phyloP scores from a whole-genome alignment of 2,113 vertebrate species.

The Euleptes europaea region DNA sequence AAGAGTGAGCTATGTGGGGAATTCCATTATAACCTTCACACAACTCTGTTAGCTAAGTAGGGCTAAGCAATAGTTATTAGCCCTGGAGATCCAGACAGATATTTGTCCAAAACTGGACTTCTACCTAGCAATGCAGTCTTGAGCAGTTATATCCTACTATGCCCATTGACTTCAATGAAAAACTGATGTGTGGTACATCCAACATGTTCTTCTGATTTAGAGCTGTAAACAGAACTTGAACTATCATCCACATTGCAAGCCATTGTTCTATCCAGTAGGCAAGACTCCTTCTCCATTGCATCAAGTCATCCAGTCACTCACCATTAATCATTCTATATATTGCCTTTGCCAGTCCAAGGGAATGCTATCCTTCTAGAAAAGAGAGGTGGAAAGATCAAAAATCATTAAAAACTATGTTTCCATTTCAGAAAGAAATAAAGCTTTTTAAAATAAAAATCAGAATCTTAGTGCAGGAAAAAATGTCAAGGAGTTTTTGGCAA shows the following conservation, averaged over 20 bases:
- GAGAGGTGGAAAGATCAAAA: background rate
- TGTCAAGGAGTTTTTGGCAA: constrained; percentile 15
- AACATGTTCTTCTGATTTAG: background rate
- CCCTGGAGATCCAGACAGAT: background rate
- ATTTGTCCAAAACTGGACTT: background rate
- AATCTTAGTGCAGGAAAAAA: background rate
- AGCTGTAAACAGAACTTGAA: background rate
- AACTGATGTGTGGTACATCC: background rate
- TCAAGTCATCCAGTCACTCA: background rate
- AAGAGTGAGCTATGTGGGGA: background rate
- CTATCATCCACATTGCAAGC: background rate
- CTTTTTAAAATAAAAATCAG: constrained; percentile 9
- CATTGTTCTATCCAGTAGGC: background rate
- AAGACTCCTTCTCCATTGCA: background rate
- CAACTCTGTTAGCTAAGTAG: background rate
- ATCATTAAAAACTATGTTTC: background rate
- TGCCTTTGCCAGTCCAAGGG: background rate
- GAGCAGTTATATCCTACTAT: too few relatives aligned
- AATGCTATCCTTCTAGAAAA: background rate
- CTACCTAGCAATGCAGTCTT: background rate
- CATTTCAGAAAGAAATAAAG: background rate
- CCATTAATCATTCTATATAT: background rate
- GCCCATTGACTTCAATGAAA: background rate
- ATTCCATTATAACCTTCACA: background rate
- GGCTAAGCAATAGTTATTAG: background rate